phyloP scores from a whole-genome alignment of 92 coral and sea anemone species.

The Umimayanthus kanabou region DNA sequence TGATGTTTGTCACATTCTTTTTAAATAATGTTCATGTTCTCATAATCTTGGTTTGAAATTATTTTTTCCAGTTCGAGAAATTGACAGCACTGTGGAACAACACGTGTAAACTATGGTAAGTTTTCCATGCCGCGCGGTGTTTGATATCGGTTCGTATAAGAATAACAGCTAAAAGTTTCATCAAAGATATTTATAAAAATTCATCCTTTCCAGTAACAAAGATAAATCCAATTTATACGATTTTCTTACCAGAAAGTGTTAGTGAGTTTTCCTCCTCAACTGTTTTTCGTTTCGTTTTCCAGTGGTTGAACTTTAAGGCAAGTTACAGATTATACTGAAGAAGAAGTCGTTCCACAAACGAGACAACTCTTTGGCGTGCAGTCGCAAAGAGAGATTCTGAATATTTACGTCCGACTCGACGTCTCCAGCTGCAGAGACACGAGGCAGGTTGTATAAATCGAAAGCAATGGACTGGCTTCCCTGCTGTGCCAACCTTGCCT shows the following conservation, averaged over 20 bases:
- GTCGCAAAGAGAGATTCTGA: not conserved
- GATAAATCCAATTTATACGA: not conserved
- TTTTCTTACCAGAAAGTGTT: slow-evolving; percentile 7
- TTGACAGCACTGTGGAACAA: not conserved
- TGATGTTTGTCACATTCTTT: not conserved
- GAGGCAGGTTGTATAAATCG: not conserved
- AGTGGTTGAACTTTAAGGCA: not conserved
- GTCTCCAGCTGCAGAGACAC: not conserved
- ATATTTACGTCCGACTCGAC: slow-evolving; percentile 2
- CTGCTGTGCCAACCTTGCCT: slow-evolving; percentile 29
- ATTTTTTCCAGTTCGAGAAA: not conserved
- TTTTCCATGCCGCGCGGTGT: not conserved
- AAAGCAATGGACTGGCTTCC: not conserved
- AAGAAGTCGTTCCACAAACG: not conserved
- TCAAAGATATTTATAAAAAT: too few species aligned
- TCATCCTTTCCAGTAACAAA: too few species aligned
- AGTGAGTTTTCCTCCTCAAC: not conserved
- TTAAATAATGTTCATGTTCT: slow-evolving; percentile 11
- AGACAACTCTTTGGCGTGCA: slow-evolving; percentile 1
- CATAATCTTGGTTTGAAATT: not conserved
- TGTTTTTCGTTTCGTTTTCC: not conserved
- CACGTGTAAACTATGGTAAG: not conserved
- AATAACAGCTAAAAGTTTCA: too few species aligned
- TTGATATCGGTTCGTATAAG: not conserved
- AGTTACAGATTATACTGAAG: not conserved